phyloP scores from a whole-genome alignment of 2,888 invertebrate genomes.

The Patella ulyssiponensis region DNA sequence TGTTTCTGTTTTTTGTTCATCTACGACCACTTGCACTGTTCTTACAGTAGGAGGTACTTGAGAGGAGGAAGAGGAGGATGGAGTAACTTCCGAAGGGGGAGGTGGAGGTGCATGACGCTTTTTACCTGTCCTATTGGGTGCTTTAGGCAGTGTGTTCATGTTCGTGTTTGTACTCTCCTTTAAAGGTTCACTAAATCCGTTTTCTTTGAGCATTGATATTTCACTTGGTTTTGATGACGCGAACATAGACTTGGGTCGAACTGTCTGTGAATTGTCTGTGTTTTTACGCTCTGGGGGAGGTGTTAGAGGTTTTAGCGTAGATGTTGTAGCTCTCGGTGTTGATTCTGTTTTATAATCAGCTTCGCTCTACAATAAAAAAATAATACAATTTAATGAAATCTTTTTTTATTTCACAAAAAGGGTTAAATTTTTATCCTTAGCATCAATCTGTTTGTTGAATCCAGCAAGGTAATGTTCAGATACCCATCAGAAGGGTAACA shows the following conservation, averaged over 20 bases:
- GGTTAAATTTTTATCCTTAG: too few relatives aligned
- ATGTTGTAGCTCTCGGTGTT: conserved; percentile 10
- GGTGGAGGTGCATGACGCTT: conserved; percentile 71
- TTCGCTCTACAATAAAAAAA: too few relatives aligned
- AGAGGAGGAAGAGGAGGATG: neutral
- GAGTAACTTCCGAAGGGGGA: conserved; percentile 41
- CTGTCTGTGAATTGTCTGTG: conserved; percentile 17
- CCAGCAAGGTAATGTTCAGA: too few relatives aligned
- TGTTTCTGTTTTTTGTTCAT: conserved; percentile 47
- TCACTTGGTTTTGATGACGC: conserved; percentile 20
- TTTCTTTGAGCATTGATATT: neutral
- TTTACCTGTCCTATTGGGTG: conserved; percentile 48
- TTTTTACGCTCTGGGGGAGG: conserved; percentile 20
- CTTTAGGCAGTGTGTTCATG: conserved; percentile 4
- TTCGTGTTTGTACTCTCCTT: neutral
- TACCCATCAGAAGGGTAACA: too few relatives aligned
- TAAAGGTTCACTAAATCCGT: neutral
- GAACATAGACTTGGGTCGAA: conserved; percentile 50
- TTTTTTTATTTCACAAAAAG: too few relatives aligned
- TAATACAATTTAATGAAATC: too few relatives aligned
- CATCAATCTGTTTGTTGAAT: too few relatives aligned
- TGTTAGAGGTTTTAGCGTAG: conserved; percentile 19
- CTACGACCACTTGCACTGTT: conserved; percentile 44
- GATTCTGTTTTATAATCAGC: too few relatives aligned
- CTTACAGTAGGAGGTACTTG: conserved; percentile 37